Base-by-base conservation (phyloP, 2,113 vertebrate genomes). In the Marmota flaviventris region DNA sequence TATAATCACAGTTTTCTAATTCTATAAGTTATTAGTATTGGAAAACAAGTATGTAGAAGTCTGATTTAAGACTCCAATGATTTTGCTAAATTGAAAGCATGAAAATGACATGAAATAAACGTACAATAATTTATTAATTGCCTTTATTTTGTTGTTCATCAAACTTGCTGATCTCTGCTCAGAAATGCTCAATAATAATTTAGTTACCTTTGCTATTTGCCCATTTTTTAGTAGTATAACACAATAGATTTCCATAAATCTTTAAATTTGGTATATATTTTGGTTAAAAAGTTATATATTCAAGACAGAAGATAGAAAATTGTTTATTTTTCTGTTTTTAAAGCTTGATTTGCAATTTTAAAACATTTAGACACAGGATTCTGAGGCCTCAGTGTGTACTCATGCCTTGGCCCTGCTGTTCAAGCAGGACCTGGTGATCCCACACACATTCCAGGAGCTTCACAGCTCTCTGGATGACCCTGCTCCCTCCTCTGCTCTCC, bases 81-180 rank as follows among this genome's bases (percentile, higher is more conserved):
- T 82, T 93, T 91, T 90, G 22, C 32, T 70, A 67, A 70, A 83
- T 22, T 89, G 24, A 65, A 94, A 75, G 9, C n/a, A 92, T 58
- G 48, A 48, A 88, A 85, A 75, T 78, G 1, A 56, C 10, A 53
- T 61, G 48, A 85, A 85, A 69, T 58, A 91, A 84, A 65, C 39
- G 70, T 37, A 67, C 25, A n/a, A 32, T 63, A 58, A 65, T n/a
- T 51, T 82, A 79, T 56, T 6, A 67, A 42, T 67, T 73, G 6
- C n/a, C 34, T 81, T 91, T 77, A 6, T 61, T 82, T n/a, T 58
- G 48, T 89, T 83, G n/a, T 20, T 78, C 53, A 63, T 92, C 9
- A 72, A 78, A 72, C 22, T 22, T 65, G 32, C 14, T 65, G 17
- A 2, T 37, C 8, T 34, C 2, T 53, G 4, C 8, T 53, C 14